Conservation (phyloP, 2,888 invertebrate species). For the Merodon equestris region DNA sequence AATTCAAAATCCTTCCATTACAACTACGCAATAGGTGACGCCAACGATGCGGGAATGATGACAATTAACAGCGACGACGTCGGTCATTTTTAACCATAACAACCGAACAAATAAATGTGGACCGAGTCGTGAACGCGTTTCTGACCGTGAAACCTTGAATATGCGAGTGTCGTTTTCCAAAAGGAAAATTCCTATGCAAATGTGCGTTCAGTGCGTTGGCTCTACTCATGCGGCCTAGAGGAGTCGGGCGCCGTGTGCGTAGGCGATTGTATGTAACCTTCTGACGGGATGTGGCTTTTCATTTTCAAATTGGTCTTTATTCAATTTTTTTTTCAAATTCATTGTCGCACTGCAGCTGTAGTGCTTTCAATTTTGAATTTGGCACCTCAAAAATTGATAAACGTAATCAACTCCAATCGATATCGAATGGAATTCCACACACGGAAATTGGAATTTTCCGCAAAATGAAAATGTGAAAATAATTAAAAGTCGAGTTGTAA, state of each 20-base stretch:
- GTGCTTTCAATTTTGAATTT: conserved; percentile 2
- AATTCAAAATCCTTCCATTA: conserved; percentile 9
- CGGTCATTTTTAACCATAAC: conserved; percentile 12
- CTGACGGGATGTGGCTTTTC: conserved; percentile 29
- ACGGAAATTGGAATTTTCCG: neutral
- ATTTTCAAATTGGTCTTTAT: neutral
- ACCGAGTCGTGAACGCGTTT: conserved; percentile 4
- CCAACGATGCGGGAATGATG: conserved; percentile 6
- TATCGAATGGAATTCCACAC: neutral
- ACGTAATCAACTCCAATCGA: conserved; percentile 2
- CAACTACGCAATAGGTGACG: conserved; percentile 40
- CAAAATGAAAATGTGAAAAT: too few relatives aligned
- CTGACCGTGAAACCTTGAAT: conserved; percentile 40
- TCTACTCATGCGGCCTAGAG: neutral
- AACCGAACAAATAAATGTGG: conserved; percentile 12
- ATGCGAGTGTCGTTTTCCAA: conserved; percentile 25
- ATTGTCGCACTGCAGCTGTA: conserved; percentile 40
- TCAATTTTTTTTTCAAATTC: conserved; percentile 30
- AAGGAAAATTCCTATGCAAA: conserved; percentile 51
- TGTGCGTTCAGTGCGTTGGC: conserved; percentile 16
- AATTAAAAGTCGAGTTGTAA: too few relatives aligned
- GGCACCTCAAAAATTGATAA: conserved; percentile 21
- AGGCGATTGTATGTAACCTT: conserved; percentile 40
- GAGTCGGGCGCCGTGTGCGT: neutral
- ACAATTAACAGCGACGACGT: conserved; percentile 1